Conservation (phyloP, 2,888 invertebrate genomes). For the Drosophila antonietae region DNA sequence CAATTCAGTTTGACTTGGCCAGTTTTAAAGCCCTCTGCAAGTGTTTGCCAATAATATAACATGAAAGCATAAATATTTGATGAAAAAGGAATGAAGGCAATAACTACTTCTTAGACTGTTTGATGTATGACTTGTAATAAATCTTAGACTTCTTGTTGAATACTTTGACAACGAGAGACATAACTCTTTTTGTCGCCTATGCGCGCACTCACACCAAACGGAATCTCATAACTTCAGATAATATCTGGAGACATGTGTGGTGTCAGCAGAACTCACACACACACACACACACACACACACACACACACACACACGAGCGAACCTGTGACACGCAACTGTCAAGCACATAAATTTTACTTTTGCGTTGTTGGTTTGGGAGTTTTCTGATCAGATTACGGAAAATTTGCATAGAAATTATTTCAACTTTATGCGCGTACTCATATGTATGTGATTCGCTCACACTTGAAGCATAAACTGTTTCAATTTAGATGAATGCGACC, state of each 20-base stretch:
- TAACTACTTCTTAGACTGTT: neutral
- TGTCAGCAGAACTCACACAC: neutral
- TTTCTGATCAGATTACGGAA: conserved; percentile 66
- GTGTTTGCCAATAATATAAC: neutral
- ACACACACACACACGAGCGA: conserved; percentile 7
- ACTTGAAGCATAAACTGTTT: conserved; percentile 59
- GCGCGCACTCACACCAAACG: neutral
- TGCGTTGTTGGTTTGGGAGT: conserved; percentile 13
- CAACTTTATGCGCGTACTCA: conserved; percentile 36
- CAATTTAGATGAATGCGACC: conserved; percentile 53
- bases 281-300: neutral
- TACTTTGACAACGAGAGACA: neutral
- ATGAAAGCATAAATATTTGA: neutral
- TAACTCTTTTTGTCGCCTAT: conserved; percentile 2
- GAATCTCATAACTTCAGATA: conserved; percentile 13
- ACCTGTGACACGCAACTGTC: conserved; percentile 62
- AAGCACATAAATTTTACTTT: conserved; percentile 54
- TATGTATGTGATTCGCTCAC: conserved; percentile 31
- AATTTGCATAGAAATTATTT: conserved; percentile 78
- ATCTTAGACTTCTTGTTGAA: too few relatives aligned
- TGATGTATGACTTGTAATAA: neutral
- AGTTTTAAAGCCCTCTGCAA: neutral
- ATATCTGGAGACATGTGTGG: conserved; percentile 13
- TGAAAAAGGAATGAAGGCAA: neutral
- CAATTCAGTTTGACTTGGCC: neutral